phyloP scores from a whole-genome alignment of 2,113 vertebrate species.

The Argyrosomus japonicus region DNA sequence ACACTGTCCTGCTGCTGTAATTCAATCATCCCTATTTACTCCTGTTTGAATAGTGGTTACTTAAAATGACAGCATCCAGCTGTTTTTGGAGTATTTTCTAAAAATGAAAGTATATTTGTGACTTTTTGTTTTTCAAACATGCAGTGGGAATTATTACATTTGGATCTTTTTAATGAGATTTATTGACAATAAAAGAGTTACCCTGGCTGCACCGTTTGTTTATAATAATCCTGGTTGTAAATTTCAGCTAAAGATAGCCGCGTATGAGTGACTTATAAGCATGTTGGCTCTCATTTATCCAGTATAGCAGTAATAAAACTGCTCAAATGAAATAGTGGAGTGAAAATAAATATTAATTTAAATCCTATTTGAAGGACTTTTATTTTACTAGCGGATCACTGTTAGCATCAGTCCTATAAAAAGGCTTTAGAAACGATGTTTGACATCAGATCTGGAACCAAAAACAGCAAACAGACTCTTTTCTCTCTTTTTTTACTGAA shows the following conservation, averaged over 20 bases:
- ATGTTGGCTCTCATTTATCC: neutral
- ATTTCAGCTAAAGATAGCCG: neutral
- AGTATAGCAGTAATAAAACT: neutral
- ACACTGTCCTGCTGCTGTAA: neutral
- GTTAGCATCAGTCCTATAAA: slow-evolving; percentile 18
- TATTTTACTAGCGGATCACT: neutral
- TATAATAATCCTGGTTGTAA: neutral
- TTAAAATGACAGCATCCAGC: neutral
- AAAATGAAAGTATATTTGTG: neutral
- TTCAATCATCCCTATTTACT: neutral
- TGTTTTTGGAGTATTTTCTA: neutral
- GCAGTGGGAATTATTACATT: neutral
- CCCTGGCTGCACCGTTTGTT: neutral
- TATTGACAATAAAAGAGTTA: neutral
- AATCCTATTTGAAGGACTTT: slow-evolving; percentile 4
- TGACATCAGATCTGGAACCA: slow-evolving; percentile 29
- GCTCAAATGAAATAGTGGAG: neutral
- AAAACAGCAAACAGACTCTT: slow-evolving; percentile 31
- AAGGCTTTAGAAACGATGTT: slow-evolving; percentile 26
- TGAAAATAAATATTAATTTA: slow-evolving; percentile 1
- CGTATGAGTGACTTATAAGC: neutral
- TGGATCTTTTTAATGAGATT: neutral
- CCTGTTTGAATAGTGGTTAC: neutral
- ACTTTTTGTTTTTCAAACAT: neutral
- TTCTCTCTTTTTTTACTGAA: neutral